Evolutionary conservation across 2,113 vertebrate genomes (phyloP), one percentile per base, ranked within the genome.

Genomic region (Anhinga rufa): DNA sequence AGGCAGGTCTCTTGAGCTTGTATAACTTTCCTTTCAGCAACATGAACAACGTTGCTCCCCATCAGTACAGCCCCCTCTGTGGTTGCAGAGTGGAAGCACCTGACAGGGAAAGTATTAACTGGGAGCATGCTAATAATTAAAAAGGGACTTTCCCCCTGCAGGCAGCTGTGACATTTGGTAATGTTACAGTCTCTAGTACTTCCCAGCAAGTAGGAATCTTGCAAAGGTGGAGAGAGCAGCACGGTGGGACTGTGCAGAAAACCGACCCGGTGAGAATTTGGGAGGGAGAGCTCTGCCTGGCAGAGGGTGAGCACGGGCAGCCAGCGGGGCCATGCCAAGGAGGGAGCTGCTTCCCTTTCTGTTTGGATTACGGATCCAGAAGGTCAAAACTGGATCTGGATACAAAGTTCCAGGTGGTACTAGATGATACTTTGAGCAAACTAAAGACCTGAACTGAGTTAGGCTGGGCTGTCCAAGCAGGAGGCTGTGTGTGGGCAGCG

Each of bases 141-240:
- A 76, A 84, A 76, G 93, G 96, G 94, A 79, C 91, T 95, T 96
- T 85, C 86, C 91, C 80, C 22, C 22, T 61, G 42, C 51, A 80
- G 62, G 86, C 92, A 89, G 84, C 86, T 82, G 84, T 87, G 81
- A 66, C 76, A 62, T 86, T 82, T 92, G 84, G 75, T 82, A 82
- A 74, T 20, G 9, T 36, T 82, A 55, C 28, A 21, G 52, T 40
- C 78, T 83, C 42, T 79, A 38, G 32, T 62, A 92, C 57, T 95
- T 93, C 87, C 84, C 75, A 90, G 66, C 44, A 90, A 80, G 90
- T 4, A 77, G 82, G 75, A 61, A 58, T 82, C 84, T 82, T 82
- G 58, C 74, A 82, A 46, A 90, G 40, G 16, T 80, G 85, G 82
- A 57, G 46, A 65, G 42, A 57, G 16, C 0, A 0, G 24, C 52